Evolutionary conservation across 1,140 invertebrate species (phyloP), one percentile per base, ranked within the genome.

Genomic region (Platyscapa corneri): DNA sequence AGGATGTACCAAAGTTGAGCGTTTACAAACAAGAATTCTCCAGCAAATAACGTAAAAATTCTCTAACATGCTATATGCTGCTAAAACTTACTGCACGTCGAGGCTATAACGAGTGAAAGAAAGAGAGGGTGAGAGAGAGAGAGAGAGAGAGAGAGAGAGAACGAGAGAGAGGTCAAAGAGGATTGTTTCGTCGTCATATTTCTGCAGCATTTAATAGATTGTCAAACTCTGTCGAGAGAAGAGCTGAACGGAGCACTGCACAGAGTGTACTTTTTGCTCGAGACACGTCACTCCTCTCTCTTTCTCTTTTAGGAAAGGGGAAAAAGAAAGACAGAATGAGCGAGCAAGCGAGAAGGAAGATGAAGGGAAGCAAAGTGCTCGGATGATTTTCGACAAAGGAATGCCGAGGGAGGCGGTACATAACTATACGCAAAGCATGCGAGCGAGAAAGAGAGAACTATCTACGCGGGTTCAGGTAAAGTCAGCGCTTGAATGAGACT

Each of bases 401-500:
- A 89, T 89, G 89, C 85, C 87, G 87, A 87, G 87, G 87, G 87
- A 82, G 85, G 87, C 87, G 88, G 87, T 87, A 81, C 84, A 87
- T 67, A 87, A 65, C 2, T 60, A 74, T 49, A 60, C 7, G 60
- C 20, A 14, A n/a, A 49, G 0, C 65, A 14, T n/a, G 67, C 60
- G 82, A 72, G 74, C 8, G 70, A 82, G 72, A 67, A 27, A 70
- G 80, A 88, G 30, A 56, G 65, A 42, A 42, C 70, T 74, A 74
- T 42, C 70, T 84, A 64, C 85, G 83, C 72, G 88, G 72, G 82
- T 86, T 87, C 89, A 90, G 90, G 89, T 90, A 90, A 91, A 91
- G 89, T 90, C 89, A 90, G 87, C 79, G 84, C 82, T 86, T 90
- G 90, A 91, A 91, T 90, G 89, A 89, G 89, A 89, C 84, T 90